Evolutionary conservation across 1,140 invertebrate species (phyloP).

Genomic region (Zophobas atratus): DNA sequence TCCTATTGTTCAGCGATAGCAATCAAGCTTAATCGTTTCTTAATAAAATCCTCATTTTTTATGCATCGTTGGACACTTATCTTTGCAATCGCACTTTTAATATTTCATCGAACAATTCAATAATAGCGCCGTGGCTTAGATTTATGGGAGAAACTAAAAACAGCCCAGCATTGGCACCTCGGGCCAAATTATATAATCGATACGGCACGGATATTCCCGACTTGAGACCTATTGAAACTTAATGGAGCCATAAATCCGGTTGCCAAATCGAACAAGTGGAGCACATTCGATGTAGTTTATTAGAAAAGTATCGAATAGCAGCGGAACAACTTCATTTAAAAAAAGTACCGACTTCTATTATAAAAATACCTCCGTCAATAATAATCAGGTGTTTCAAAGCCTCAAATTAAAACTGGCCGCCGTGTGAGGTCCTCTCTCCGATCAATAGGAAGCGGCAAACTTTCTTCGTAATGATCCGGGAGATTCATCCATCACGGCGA

Average conservation of each 20-base stretch:
- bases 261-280: slow-evolving; percentile 16
- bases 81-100: background rate
- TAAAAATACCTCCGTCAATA: slow-evolving; percentile 31
- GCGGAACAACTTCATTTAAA: slow-evolving; percentile 15
- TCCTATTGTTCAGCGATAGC: background rate
- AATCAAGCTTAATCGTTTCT: background rate
- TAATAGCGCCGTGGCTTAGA: background rate
- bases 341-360: background rate
- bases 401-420: slow-evolving; percentile 46
- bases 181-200: slow-evolving; percentile 26
- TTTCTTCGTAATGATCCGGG: background rate
- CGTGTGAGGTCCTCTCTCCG: slow-evolving; percentile 42
- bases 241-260: slow-evolving; percentile 40
- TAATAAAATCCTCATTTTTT: background rate
- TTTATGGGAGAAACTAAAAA: background rate
- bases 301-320: background rate
- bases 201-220: slow-evolving; percentile 17
- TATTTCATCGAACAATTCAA: slow-evolving; percentile 3
- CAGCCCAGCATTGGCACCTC: background rate
- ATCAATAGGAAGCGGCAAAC: slow-evolving; percentile 40
- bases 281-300: background rate
- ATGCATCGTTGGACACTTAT: background rate
- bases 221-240: slow-evolving; percentile 5
- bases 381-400: slow-evolving; percentile 42
- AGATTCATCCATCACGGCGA: background rate